Base-by-base conservation (phyloP, 2,113 vertebrate species). In the Plecturocebus donacophilus region DNA sequence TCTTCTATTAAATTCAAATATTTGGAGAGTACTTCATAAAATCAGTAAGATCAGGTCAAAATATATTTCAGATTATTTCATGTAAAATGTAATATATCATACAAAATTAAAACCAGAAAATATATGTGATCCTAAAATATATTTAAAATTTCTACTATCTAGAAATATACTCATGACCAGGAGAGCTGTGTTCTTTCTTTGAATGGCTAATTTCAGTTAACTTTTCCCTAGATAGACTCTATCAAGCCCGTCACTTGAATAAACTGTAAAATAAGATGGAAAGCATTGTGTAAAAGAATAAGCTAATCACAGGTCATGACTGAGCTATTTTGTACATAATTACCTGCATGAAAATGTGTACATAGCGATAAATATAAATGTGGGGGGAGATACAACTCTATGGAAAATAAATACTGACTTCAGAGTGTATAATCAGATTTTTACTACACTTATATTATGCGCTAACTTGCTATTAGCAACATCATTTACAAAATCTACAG, bases 101-200 rank as follows among this genome's bases (percentile, higher is more conserved):
- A 76, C 42, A 42, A 80, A 95, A 80, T 56, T 96, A 56, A 91
- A 89, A 68, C 83, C 75, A 84, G 61, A 96, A 97, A 96, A 76
- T 81, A 61, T 52, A 45, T 70, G 95, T 49, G 42, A 87, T 90
- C 12, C 64, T 93, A 90, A 94, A 88, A 85, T 85, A 71, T 42
- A 81, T 70, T 64, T 92, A n/a, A 68, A 75, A 49, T 20, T 76
- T 94, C 79, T 52, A 54, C 87, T 49, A 35, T 58, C 71, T 89
- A 76, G 21, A 81, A 88, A 87, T 54, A 32, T 11, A 52, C 8
- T 93, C 16, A 30, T 30, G 38, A 9, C 30, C 25, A 83, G 45
- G 4, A 66, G 38, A 70, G 9, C 19, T 47, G 4, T 38, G 71
- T 75, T 73, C 2, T 47, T 82, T 76, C n/a, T 49, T 70, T 75